A percentile compares a stretch with the other conserved stretches of the same genome.
Evolutionary conservation across 2,797 vertebrate species (phyloP).

Genomic region (Discoglossus pictus): DNA sequence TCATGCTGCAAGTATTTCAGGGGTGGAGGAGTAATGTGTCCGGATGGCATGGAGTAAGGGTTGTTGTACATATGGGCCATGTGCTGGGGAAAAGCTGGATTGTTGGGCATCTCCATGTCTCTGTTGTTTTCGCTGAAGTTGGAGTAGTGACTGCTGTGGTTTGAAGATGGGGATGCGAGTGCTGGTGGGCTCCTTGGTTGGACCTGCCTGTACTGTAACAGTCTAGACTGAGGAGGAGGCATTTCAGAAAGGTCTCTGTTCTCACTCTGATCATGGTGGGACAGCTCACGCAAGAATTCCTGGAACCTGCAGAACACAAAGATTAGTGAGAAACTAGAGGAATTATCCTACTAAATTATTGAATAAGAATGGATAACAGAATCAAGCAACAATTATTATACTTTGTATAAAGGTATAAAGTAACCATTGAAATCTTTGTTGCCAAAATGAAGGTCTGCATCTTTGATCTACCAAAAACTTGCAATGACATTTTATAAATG

Average conservation of each 20-base stretch:
- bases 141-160: conserved; percentile 78
- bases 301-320: conserved; percentile 78
- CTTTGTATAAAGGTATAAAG: no score
- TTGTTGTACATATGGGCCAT: conserved; percentile 75
- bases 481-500: no score
- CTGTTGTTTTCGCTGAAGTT: conserved; percentile 76
- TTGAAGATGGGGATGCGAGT: conserved; percentile 82
- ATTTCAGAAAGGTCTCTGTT: conserved; percentile 85
- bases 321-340: no score
- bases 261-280: conserved; percentile 84
- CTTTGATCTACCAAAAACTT: no score
- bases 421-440: no score
- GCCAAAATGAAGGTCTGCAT: no score
- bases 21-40: conserved; percentile 82
- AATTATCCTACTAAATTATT: no score
- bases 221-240: conserved; percentile 96
- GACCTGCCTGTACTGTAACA: conserved; percentile 94
- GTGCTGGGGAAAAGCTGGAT: conserved; percentile 82
- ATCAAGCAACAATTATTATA: no score
- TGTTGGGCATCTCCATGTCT: conserved; percentile 80
- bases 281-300: conserved; percentile 89
- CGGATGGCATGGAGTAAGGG: conserved; percentile 78
- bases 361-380: no score
- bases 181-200: conserved; percentile 87
- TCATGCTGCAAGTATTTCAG: conserved; percentile 94